phyloP scores from a whole-genome alignment of 2,888 invertebrate genomes.

The Himalopsyche tibetana region DNA sequence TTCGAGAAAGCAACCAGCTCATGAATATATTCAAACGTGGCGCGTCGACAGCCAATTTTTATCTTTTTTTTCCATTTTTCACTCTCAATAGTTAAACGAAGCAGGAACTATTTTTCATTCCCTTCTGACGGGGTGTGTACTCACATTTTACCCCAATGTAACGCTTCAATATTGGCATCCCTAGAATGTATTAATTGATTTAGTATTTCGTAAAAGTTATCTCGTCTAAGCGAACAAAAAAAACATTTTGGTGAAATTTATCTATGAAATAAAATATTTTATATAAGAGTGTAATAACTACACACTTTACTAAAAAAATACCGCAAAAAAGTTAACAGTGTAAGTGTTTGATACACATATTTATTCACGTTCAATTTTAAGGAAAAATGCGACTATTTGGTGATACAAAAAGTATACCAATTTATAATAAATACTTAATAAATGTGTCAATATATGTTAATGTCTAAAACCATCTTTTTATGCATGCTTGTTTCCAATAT shows the following conservation, averaged over 20 bases:
- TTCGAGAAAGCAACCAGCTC: slow-evolving; percentile 55
- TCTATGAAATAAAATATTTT: too few species aligned
- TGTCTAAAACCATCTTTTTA: too few species aligned
- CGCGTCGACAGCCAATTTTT: slow-evolving; percentile 63
- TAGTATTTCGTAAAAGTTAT: neutral
- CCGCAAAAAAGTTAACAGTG: too few species aligned
- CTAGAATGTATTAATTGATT: neutral
- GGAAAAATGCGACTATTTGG: too few species aligned
- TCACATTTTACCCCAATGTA: slow-evolving; percentile 2
- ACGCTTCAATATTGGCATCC: neutral
- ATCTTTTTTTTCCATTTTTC: slow-evolving; percentile 64
- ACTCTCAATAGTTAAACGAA: slow-evolving; percentile 63
- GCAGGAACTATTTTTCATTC: slow-evolving; percentile 63
- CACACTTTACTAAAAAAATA: too few species aligned
- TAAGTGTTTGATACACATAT: too few species aligned
- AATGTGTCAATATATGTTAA: too few species aligned
- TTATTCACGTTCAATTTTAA: too few species aligned
- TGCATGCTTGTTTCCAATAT: too few species aligned
- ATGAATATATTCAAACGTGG: slow-evolving; percentile 64
- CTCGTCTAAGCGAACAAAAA: neutral
- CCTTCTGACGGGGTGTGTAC: neutral
- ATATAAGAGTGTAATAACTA: too few species aligned
- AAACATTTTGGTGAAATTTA: neutral
- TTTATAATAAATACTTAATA: too few species aligned
- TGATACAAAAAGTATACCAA: too few species aligned